Evolutionary conservation across 2,113 vertebrate genomes (phyloP).

Genomic region (Hyla sarda): DNA sequence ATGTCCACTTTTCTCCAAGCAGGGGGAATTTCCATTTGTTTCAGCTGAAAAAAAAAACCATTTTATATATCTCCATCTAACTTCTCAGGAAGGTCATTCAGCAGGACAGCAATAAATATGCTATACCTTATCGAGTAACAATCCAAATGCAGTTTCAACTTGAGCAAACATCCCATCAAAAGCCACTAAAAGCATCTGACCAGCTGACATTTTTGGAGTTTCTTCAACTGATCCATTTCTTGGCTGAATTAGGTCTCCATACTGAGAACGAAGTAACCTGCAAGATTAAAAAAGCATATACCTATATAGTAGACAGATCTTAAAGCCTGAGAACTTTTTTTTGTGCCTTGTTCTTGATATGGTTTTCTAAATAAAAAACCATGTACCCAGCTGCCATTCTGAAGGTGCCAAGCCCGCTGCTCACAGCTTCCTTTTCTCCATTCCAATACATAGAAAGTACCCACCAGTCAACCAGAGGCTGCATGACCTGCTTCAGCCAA

Average conservation of each 20-base stretch:
- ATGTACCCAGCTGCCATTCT: too few relatives aligned
- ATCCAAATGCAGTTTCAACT: constrained; percentile 92
- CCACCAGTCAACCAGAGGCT: too few relatives aligned
- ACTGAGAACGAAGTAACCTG: constrained; percentile 92
- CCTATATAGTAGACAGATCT: too few relatives aligned
- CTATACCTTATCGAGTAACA: constrained; percentile 93
- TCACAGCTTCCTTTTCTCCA: too few relatives aligned
- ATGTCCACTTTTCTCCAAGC: constrained; percentile 96
- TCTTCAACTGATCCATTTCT: constrained; percentile 88
- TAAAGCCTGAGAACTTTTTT: too few relatives aligned
- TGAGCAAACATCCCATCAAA: constrained; percentile 99
- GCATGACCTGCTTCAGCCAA: too few relatives aligned
- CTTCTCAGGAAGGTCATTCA: not conserved
- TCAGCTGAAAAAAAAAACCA: constrained; percentile 75
- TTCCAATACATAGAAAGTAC: too few relatives aligned
- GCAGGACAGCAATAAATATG: not conserved
- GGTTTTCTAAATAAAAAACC: too few relatives aligned
- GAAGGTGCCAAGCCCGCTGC: too few relatives aligned
- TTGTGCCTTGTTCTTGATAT: too few relatives aligned
- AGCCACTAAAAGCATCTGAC: constrained; percentile 96
- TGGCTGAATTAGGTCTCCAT: constrained; percentile 96
- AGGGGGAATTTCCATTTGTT: constrained; percentile 90
- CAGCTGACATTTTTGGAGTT: constrained; percentile 97
- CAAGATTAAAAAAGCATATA: constrained; percentile 40
- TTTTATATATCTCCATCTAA: not conserved